A percentile compares a stretch with the other conserved stretches of the same genome.
phyloP scores from a whole-genome alignment of 2,888 invertebrate species.

The Syrista parreyssii region DNA sequence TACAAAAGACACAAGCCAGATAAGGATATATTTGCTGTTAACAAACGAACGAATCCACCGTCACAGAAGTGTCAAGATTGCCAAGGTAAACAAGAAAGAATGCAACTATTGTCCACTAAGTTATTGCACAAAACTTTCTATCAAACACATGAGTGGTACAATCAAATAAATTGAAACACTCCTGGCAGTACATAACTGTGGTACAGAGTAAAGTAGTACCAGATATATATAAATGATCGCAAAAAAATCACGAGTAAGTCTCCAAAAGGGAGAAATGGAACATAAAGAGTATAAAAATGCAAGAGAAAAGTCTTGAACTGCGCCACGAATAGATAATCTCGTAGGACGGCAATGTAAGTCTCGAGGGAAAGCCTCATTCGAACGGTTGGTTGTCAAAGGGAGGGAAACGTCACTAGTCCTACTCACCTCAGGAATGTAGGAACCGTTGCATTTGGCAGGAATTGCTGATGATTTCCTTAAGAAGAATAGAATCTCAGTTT shows the following conservation, averaged over 20 bases:
- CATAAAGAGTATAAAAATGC: not conserved
- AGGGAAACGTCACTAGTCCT: constrained; percentile 10
- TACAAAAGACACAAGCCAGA: not conserved
- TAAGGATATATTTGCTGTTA: not conserved
- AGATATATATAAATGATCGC: not conserved
- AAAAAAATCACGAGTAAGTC: not conserved
- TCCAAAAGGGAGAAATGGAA: not conserved
- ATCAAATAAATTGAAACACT: not conserved
- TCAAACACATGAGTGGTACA: not conserved
- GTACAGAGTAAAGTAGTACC: not conserved
- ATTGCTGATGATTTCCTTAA: not conserved
- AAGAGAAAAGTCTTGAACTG: not conserved
- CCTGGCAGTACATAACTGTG: not conserved
- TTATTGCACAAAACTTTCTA: not conserved
- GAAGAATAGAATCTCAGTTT: not conserved
- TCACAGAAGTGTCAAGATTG: not conserved
- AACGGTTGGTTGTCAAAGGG: constrained; percentile 12
- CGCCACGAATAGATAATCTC: not conserved
- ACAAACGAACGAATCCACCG: not conserved
- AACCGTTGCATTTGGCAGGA: constrained; percentile 26
- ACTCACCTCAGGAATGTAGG: constrained; percentile 29
- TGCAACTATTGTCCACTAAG: not conserved
- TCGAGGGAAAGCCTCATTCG: constrained; percentile 13
- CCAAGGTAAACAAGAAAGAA: not conserved
- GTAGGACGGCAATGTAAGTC: not conserved